Evolutionary conservation across 2,113 vertebrate species (phyloP).

Genomic region (Girardinichthys multiradiatus): DNA sequence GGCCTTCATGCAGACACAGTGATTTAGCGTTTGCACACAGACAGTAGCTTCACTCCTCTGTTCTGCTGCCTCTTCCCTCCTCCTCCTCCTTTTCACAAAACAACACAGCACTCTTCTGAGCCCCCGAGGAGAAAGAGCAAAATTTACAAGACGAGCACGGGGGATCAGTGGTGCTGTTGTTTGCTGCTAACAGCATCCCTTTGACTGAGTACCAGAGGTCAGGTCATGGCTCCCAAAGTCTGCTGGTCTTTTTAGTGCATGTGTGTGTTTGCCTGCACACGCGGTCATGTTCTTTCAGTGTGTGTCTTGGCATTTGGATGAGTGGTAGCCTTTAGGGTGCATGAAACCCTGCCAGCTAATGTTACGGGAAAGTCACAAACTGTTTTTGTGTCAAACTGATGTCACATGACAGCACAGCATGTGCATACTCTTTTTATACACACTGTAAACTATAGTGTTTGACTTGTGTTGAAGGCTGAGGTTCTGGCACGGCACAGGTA

Average conservation of each 20-base stretch:
- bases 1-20: slow-evolving; percentile 64
- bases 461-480: slow-evolving; percentile 37
- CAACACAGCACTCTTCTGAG: slow-evolving; percentile 72
- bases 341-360: slow-evolving; percentile 54
- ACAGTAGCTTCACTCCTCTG: slow-evolving; percentile 68
- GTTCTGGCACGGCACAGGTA: slow-evolving; percentile 17
- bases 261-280: slow-evolving; percentile 39
- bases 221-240: slow-evolving; percentile 64
- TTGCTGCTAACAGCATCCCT: slow-evolving; percentile 69
- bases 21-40: slow-evolving; percentile 66
- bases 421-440: slow-evolving; percentile 53
- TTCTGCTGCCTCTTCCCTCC: slow-evolving; percentile 50
- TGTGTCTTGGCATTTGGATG: slow-evolving; percentile 55
- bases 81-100: slow-evolving; percentile 70
- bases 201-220: slow-evolving; percentile 72
- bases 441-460: slow-evolving; percentile 50
- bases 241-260: slow-evolving; percentile 48
- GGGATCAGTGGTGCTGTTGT: slow-evolving; percentile 74
- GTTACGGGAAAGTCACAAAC: slow-evolving; percentile 62
- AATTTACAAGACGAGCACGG: slow-evolving; percentile 76
- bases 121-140: slow-evolving; percentile 72
- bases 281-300: slow-evolving; percentile 47
- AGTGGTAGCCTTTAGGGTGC: slow-evolving; percentile 49
- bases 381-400: slow-evolving; percentile 57
- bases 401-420: slow-evolving; percentile 67